Base-by-base conservation (phyloP, 2,113 vertebrate species). In the Cyanocitta stelleri region DNA sequence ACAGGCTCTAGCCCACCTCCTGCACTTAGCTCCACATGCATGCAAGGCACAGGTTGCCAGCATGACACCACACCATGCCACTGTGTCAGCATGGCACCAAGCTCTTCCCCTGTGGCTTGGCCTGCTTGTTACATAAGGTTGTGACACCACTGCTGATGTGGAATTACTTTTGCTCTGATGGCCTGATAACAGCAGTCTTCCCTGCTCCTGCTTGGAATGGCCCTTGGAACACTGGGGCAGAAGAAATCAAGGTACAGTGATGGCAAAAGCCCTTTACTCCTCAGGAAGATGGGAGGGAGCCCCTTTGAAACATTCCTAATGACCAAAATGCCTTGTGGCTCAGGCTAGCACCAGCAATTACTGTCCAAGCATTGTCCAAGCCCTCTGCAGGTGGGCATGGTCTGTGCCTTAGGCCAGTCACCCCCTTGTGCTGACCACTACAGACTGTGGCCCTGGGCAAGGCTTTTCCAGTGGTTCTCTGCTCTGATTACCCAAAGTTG, bases 391-490 rank as follows among this genome's bases (percentile, higher is more conserved):
- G 46, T 8, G 77, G 43, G 41, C 41, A 61, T 15, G 29, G 17
- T 37, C 56, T 55, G 24, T 63, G 48, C 44, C 59, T 64, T 18
- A n/a, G 32, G 76, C 27, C 41, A 33, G 16, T 32, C 30, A 39
- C 17, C 4, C 18, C 49, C 13, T 73, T 10, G 11, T 62, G 33
- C 61, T 75, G 77, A 67, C 6, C 3, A 13, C 17, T n/a, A 22
- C 0, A 1, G 7, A 8, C 0, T 37, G 20, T 8, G 17, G 13
- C 32, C 17, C 54, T 13, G 3, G 16, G 33, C 9, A 79, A 67
- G 52, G 37, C 37, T 92, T 49, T 86, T 86, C 63, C 59, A 74
- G 58, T 1, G 1, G 43, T 56, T 43, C 35, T n/a, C 43, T 2
- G 2, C 61, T 37, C 30, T 3, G 1, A 19, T 41, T 21, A 74